Percentiles rank a stretch among this genome's conserved stretches.
Conservation (phyloP, 2,888 invertebrate species). For the Pocota personata region DNA sequence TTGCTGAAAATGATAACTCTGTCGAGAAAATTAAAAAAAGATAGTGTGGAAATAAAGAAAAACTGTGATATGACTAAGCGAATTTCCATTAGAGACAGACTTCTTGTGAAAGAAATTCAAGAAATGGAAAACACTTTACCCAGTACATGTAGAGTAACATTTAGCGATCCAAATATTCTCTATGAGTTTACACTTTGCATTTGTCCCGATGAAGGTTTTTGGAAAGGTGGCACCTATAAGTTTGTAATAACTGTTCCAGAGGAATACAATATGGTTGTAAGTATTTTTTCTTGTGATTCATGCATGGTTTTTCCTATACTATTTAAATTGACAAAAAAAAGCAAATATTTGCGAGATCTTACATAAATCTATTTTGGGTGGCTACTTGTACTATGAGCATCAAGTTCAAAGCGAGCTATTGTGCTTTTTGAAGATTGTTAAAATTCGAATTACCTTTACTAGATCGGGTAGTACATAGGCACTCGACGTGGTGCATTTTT, state of each 20-base stretch:
- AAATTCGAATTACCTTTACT: too few species aligned
- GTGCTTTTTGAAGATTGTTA: too few species aligned
- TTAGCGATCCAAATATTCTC: slow-evolving; percentile 92
- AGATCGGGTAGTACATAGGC: too few species aligned
- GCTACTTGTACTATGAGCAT: too few species aligned
- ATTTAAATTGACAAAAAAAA: too few species aligned
- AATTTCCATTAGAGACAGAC: slow-evolving; percentile 85
- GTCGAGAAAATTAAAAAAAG: slow-evolving; percentile 66
- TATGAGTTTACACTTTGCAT: slow-evolving; percentile 91
- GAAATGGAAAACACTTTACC: slow-evolving; percentile 95
- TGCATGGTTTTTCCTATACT: too few species aligned
- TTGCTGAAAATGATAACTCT: slow-evolving; percentile 62
- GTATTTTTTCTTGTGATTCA: slow-evolving; percentile 79
- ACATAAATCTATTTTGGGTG: too few species aligned
- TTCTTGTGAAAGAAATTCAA: slow-evolving; percentile 88
- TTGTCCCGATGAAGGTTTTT: slow-evolving; percentile 93
- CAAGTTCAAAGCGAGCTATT: too few species aligned
- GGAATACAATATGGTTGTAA: slow-evolving; percentile 98
- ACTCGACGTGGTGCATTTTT: too few species aligned
- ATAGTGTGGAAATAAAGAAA: slow-evolving; percentile 56
- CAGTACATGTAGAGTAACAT: slow-evolving; percentile 89
- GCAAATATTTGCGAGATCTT: too few species aligned
- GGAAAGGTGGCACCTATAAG: slow-evolving; percentile 93
- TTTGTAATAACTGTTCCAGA: slow-evolving; percentile 95
- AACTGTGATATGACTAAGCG: slow-evolving; percentile 79